Evolutionary conservation across 2,888 invertebrate genomes (phyloP), one percentile per base, ranked within the genome.

Genomic region (Volucella bombylans): DNA sequence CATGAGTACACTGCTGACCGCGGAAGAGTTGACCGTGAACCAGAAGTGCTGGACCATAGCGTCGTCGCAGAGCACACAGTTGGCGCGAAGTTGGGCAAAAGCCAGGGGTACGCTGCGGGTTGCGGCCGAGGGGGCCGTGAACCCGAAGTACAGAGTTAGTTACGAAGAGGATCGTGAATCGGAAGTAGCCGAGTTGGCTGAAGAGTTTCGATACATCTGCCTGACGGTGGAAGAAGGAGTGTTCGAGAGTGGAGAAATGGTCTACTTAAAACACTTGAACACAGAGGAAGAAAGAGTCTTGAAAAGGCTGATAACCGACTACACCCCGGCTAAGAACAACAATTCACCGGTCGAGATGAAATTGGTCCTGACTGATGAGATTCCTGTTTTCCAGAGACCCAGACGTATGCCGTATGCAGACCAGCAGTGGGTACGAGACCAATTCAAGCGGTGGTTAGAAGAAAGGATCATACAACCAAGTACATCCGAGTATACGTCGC

Each of bases 391-490:
- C 18, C 54, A 67, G 15, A 54, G 38, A 52, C 54, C 67, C 11
- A 54, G 54, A 41, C 54, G 67, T 18, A 67, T 67, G 67, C 41
- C 67, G 43, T 50, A 67, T 9, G 23, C 39, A 43, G 67, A 54
- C 15, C 67, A 67, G n/a, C 9, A 41, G 18, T 9, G n/a, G 15
- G 52, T 67, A 18, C 67, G 54, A 14, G 39, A 52, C 14, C 23
- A 52, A 15, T 23, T 67, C 67, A 67, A 54, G 9, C 41, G 50
- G 0, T 78, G 71, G 64, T 57, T 78, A 15, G 15, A 39, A 4
- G 64, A 78, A 38, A 23, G 57, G 41, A 71, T 71, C n/a, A 64
- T 78, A 69, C 52, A 69, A 45, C 50, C 49, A 45, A 78, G 71
- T 59, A 47, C 18, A 6, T 71, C 50, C 18, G 18, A 23, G 18